Conservation (phyloP, 2,113 vertebrate species). For the Lutjanus erythropterus region DNA sequence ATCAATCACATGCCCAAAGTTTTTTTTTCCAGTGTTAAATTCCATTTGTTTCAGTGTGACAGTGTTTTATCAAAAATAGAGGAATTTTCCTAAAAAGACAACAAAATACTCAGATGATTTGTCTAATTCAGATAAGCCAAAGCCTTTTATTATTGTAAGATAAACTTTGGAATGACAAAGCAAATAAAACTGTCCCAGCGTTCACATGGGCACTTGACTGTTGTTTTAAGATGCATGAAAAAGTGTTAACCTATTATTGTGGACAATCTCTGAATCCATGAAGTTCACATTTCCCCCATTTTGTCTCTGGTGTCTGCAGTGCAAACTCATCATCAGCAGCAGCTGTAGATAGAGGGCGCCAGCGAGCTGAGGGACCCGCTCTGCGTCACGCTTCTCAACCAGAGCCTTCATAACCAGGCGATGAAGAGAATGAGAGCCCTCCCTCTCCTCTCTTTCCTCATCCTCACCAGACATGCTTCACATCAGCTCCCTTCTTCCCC, state of each 20-base stretch:
- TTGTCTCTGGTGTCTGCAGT: conserved; percentile 83
- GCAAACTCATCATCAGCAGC: conserved; percentile 99
- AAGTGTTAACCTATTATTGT: not conserved
- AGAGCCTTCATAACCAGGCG: conserved; percentile 68
- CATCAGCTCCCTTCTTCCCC: conserved; percentile 75
- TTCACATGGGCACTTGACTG: not conserved
- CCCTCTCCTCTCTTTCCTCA: conserved; percentile 78
- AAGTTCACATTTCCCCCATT: conserved; percentile 12
- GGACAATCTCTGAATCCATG: not conserved
- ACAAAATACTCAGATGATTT: no score
- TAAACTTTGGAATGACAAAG: no score
- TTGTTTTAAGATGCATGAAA: not conserved
- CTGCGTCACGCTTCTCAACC: conserved; percentile 55
- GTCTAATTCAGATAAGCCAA: no score
- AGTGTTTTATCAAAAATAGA: no score
- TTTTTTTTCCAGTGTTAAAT: not conserved
- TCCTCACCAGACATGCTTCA: conserved; percentile 74
- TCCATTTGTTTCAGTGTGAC: not conserved
- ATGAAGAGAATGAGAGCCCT: conserved; percentile 87
- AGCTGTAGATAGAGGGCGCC: conserved; percentile 93
- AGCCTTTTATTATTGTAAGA: no score
- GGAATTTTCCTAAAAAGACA: no score
- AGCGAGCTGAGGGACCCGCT: conserved; percentile 75
- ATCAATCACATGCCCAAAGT: no score
- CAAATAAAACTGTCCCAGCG: not conserved